Conservation (phyloP, 2,888 invertebrate species). For the Apamea monoglypha region DNA sequence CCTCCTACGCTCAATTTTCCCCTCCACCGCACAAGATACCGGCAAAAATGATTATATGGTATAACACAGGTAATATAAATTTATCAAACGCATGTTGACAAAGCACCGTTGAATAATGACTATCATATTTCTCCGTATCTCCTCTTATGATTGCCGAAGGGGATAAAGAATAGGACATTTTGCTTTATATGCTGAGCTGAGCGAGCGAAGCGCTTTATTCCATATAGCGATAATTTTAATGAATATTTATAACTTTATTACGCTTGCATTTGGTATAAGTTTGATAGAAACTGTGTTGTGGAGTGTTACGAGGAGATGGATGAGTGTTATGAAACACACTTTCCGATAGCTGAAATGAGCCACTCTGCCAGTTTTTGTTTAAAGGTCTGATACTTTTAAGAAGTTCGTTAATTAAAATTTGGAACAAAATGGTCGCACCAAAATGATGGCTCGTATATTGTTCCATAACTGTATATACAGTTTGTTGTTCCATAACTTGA, state of each 20-base stretch:
- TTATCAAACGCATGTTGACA: constrained; percentile 85
- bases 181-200: constrained; percentile 75
- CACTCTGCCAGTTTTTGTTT: neutral
- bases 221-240: constrained; percentile 81
- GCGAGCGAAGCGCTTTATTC: constrained; percentile 71
- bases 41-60: constrained; percentile 74
- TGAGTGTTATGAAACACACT: neutral
- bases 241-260: constrained; percentile 86
- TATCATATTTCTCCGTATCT: constrained; percentile 87
- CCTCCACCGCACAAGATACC: constrained; percentile 37
- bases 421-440: neutral
- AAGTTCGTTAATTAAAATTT: neutral
- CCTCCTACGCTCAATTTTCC: constrained; percentile 29
- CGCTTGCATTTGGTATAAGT: constrained; percentile 80
- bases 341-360: neutral
- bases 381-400: neutral
- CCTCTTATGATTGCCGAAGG: constrained; percentile 82
- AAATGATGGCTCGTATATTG: no score
- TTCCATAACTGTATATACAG: no score
- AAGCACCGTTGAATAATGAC: constrained; percentile 84
- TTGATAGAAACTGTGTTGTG: constrained; percentile 65
- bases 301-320: constrained; percentile 8
- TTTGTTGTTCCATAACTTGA: no score
- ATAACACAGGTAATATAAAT: constrained; percentile 83
- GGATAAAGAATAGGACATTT: constrained; percentile 84